Evolutionary conservation across 2,888 invertebrate species (phyloP).

Genomic region (Xestia rhomboidea): DNA sequence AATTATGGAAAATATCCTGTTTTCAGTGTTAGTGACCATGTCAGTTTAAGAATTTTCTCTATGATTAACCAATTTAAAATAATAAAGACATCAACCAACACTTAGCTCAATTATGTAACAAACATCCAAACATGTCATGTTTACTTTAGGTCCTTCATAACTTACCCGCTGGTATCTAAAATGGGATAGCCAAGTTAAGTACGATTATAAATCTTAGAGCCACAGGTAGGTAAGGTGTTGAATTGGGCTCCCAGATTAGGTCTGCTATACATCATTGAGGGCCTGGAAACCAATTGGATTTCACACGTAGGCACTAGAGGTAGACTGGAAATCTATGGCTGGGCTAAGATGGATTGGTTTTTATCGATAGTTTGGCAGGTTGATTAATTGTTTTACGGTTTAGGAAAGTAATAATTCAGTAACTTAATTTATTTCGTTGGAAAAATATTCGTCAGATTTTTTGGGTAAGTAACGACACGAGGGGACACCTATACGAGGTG

Average conservation of each 20-base stretch:
- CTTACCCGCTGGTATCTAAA: constrained; percentile 6
- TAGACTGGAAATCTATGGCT: constrained; percentile 24
- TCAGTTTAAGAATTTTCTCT: background rate
- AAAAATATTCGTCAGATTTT: background rate
- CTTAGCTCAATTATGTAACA: background rate
- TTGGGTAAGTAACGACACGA: background rate
- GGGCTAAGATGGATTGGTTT: constrained; percentile 5
- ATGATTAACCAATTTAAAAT: background rate
- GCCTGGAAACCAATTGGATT: constrained; percentile 43
- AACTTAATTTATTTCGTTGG: background rate
- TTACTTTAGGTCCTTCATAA: constrained; percentile 30
- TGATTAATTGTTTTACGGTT: background rate
- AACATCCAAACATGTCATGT: background rate
- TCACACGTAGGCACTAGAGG: constrained; percentile 12
- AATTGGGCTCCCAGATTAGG: constrained; percentile 54
- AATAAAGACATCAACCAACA: constrained; percentile 20
- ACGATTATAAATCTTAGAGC: constrained; percentile 53
- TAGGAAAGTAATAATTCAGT: background rate
- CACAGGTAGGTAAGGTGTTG: constrained; percentile 58
- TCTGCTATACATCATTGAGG: constrained; percentile 53
- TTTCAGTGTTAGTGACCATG: no score
- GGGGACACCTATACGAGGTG: background rate
- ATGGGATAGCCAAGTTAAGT: constrained; percentile 18
- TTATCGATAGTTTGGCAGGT: background rate
- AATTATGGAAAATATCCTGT: no score